Base-by-base conservation (phyloP, 2,113 vertebrate species). In the Corythoichthys intestinalis region DNA sequence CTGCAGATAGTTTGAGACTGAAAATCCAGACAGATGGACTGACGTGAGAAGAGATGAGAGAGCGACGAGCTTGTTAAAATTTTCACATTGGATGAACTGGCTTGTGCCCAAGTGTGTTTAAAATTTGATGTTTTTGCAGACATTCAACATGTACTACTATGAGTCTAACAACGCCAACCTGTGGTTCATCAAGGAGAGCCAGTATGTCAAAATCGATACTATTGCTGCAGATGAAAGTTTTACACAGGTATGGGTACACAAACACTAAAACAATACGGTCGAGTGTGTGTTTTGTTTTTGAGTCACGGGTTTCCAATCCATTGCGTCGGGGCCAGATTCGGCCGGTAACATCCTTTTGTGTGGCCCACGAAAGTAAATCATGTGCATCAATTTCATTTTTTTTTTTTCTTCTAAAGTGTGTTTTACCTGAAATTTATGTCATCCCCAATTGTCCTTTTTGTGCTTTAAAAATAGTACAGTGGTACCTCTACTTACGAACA, bases 131-230 rank as follows among this genome's bases (percentile, higher is more conserved):
- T 50, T 17, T 70, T 80, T 78, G 56, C 80, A 91, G 90, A 94
- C 93, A 6, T 94, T 94, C 79, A 94, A 94, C 87, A 93, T 94
- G 91, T 94, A 91, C 88, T 94, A 93, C 83, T 92, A 91, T 3
- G 93, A 94, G 76, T 93, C 93, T 65, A 92, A 93, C 86, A 92
- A 91, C 52, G 84, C 86, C 75, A 93, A 92, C 83, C 61, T 93
- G 80, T 92, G 92, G 91, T 93, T 92, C 63, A 93, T 94, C 74
- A 92, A 93, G 70, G 93, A 94, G 70, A 94, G 91, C 70, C 92
- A 94, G 72, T 94, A 93, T 11, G 80, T 91, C 65, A 94, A 94
- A 83, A 94, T 94, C 17, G 93, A 94, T 67, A 94, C 93, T 1
- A 94, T 94, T 4, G 93, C 93, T 9, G 93, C 93, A 17, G 93